Evolutionary conservation across 2,113 vertebrate species (phyloP), one percentile per base, ranked within the genome.

Genomic region (Lucifuga dentata): DNA sequence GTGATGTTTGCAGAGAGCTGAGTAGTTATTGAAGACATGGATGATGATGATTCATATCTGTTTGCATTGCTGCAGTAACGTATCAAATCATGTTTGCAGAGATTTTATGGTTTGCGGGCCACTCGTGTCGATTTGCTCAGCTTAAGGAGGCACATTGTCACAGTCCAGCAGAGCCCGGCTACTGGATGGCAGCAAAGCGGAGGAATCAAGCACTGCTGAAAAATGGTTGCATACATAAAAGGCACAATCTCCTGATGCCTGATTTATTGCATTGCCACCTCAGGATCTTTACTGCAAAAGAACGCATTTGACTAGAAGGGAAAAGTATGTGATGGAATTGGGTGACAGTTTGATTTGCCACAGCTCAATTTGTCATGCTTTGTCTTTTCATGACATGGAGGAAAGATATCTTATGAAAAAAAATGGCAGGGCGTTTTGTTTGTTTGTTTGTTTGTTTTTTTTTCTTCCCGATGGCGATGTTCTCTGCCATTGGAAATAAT

Each of bases 41-140:
- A 21, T 51, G 48, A 20, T 19, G 9, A 32, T 48, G 38, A 73
- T 67, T 49, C 60, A 56, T 13, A 16, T 51, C 13, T 51, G 40
- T 46, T 56, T 51, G 59, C 52, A 24, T 53, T 10, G 17, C 20
- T 24, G 13, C n/a, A 0, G 48, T 19, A 50, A 73, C 41, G 46
- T 19, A 11, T 3, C 33, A 2, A 77, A 71, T 71, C 26, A n/a
- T 32, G 68, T 70, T 82, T 46, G 26, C 44, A n/a, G 38, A n/a
- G 55, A 75, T 78, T 78, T 78, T 57, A 50, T 24, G 52, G 66
- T 76, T 68, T 48, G 21, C 1, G 8, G 38, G 40, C 51, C 44
- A 36, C 43, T 73, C 11, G 0, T 73, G 73, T 62, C 68, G 53
- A 76, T 80, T 76, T 59, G 45, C 69, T 43, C 32, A 58, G 38